Evolutionary conservation across 1,140 invertebrate genomes (phyloP).

Genomic region (Tenebrio molitor): DNA sequence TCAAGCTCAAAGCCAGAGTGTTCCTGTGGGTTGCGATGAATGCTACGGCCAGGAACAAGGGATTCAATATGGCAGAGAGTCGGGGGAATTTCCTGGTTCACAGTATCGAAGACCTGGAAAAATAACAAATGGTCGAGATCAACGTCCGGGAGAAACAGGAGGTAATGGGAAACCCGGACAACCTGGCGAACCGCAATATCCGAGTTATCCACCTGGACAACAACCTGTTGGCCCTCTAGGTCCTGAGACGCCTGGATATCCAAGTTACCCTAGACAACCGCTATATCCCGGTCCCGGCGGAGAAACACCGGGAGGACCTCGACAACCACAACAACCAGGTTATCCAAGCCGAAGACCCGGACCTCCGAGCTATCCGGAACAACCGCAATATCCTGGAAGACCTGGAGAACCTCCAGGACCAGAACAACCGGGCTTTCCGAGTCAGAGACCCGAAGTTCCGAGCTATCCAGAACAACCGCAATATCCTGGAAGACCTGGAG

Average conservation of each 20-base stretch:
- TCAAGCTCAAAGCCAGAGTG: constrained; percentile 81
- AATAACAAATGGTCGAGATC: too few relatives aligned
- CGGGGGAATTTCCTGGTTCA: not conserved
- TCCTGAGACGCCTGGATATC: constrained; percentile 10
- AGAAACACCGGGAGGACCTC: too few relatives aligned
- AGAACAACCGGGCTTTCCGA: not conserved
- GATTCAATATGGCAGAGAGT: constrained; percentile 45
- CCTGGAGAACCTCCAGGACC: not conserved
- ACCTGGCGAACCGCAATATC: constrained; percentile 10
- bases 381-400: constrained; percentile 19
- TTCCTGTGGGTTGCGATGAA: constrained; percentile 61
- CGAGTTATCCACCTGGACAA: constrained; percentile 11
- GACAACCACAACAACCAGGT: constrained; percentile 2
- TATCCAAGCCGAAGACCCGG: too few relatives aligned
- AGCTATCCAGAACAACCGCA: not conserved
- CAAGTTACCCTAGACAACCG: too few relatives aligned
- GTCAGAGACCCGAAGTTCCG: not conserved
- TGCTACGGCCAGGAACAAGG: constrained; percentile 52
- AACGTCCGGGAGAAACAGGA: too few relatives aligned
- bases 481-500: not conserved
- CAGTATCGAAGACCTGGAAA: constrained; percentile 1
- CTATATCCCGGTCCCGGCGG: constrained; percentile 12
- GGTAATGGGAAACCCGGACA: not conserved
- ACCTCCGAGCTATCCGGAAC: too few relatives aligned
- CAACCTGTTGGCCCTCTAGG: not conserved